phyloP scores from a whole-genome alignment of 2,888 invertebrate genomes.

The Drosophila incognita region DNA sequence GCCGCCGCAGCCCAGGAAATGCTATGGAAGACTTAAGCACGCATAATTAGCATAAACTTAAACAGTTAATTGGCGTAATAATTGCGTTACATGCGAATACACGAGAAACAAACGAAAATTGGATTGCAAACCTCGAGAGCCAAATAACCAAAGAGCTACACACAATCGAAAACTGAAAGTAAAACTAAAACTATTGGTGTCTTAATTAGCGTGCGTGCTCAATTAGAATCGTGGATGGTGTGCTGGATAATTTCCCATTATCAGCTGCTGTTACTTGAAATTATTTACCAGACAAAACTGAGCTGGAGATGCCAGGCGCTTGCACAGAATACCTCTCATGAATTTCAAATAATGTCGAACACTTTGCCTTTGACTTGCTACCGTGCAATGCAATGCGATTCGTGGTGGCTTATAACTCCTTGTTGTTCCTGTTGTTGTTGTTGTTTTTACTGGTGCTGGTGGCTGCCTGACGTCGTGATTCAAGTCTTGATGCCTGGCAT shows the following conservation, averaged over 20 bases:
- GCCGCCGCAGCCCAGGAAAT: constrained; percentile 48
- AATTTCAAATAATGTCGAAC: constrained; percentile 81
- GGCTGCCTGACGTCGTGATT: constrained; percentile 68
- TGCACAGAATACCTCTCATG: constrained; percentile 70
- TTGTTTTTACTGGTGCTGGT: constrained; percentile 32
- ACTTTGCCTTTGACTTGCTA: constrained; percentile 77
- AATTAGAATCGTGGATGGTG: constrained; percentile 57
- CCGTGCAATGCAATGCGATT: constrained; percentile 69
- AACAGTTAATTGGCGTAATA: constrained; percentile 78
- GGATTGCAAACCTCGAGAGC: constrained; percentile 36
- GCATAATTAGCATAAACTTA: constrained; percentile 76
- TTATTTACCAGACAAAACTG: constrained; percentile 62
- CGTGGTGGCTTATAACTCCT: constrained; percentile 41
- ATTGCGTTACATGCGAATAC: constrained; percentile 62
- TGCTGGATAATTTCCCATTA: constrained; percentile 68
- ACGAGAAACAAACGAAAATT: constrained; percentile 39
- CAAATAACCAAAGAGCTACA: constrained; percentile 19
- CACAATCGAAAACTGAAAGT: constrained; percentile 43
- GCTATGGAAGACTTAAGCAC: constrained; percentile 39
- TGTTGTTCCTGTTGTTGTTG: constrained; percentile 17
- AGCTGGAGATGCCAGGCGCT: constrained; percentile 12
- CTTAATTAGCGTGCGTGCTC: constrained; percentile 79
- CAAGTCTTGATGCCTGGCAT: constrained; percentile 72
- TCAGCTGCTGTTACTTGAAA: constrained; percentile 73
- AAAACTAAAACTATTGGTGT: constrained; percentile 74